phyloP scores from a whole-genome alignment of 2,888 invertebrate genomes.

The Thymelicus lineola region DNA sequence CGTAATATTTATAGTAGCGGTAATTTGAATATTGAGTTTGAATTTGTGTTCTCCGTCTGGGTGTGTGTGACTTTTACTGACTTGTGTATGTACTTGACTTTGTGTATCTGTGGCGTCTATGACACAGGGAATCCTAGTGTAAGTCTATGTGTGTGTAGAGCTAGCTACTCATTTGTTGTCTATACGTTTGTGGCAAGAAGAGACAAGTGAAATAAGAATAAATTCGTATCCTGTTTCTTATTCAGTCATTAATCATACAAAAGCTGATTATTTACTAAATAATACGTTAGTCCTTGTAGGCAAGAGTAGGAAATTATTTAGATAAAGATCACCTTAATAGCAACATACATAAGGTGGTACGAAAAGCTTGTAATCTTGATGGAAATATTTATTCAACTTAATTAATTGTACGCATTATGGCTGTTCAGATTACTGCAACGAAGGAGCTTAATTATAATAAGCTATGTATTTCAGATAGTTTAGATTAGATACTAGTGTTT shows the following conservation, averaged over 20 bases:
- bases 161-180: no score
- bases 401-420: slow-evolving; percentile 9
- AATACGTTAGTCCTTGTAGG: neutral
- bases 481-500: no score
- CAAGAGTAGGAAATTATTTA: neutral
- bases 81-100: no score
- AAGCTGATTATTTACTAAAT: neutral
- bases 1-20: no score
- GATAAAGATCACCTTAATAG: slow-evolving; percentile 11
- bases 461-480: neutral
- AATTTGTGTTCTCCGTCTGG: no score
- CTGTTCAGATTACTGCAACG: slow-evolving; percentile 1
- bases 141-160: no score
- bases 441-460: neutral
- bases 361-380: slow-evolving; percentile 1
- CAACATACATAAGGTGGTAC: slow-evolving; percentile 12
- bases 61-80: no score
- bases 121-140: no score
- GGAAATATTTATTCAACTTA: slow-evolving; percentile 19
- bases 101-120: no score
- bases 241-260: neutral
- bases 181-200: no score
- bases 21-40: no score
- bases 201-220: no score
- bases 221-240: neutral